Evolutionary conservation across 2,888 invertebrate species (phyloP), one percentile per base, ranked within the genome.

Genomic region (Melinopterus prodromus): DNA sequence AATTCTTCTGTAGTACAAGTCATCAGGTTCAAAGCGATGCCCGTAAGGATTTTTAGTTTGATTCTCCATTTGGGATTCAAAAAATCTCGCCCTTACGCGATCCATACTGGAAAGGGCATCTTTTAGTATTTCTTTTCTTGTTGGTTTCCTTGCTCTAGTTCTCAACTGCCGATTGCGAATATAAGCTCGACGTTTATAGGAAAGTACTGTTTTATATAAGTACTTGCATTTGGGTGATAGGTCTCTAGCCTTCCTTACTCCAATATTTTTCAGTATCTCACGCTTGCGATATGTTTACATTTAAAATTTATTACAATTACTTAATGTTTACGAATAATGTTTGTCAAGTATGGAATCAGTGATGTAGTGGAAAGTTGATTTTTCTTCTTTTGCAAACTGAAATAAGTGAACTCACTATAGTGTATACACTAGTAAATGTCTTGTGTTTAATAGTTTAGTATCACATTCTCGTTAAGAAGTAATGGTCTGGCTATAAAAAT

Each of bases 11-110:
- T 36, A 81, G 35, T 16, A 80, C 70, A 38, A 38, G 38, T 38
- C 38, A 38, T 38, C 26, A 81, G 38, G 12, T 77, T 69, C 16
- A 81, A 38, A 7, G 80, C 36, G 16, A 80, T 81, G 71, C 80
- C 80, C 26, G 77, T 77, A 26, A 77, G 26, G 70, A 1, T 70
- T 35, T 38, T 12, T 26, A 16, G 14, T 6, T 36, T 38, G 38
- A n/a, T 71, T 70, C 70, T 77, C 71, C 9, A 77, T 15, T 77
- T 77, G 77, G 70, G 70, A 35, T 77, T 16, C 35, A 71, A 77
- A 70, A 16, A 70, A 70, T 70, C 70, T 70, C 26, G 38, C 35
- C 37, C 71, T 16, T 70, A 70, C 70, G 16, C 71, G 16, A 37
- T 77, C 71, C 77, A 77, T 77, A 14, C 71, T 77, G 4, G 77